These are phyloP conservation scores for Galerucella pusilla DNA, from an alignment of 2,888 invertebrate genomes.

Conservation along the genomic window DNA sequence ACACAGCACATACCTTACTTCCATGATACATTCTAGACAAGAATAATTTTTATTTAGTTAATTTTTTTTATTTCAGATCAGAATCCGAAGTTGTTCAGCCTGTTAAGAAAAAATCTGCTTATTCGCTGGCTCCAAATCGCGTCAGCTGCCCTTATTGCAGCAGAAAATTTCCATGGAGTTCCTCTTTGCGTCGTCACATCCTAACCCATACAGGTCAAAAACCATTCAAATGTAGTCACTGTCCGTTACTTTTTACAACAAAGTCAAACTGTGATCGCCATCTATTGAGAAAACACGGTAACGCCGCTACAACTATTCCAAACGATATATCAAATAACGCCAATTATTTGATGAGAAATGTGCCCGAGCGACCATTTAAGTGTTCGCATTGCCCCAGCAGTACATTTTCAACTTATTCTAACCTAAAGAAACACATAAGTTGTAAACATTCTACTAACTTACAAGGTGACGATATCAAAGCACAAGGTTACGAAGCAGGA, in stretches of 20 bases:
- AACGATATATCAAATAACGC: constrained; percentile 54
- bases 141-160: constrained; percentile 94
- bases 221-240: constrained; percentile 94
- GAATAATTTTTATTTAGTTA: constrained; percentile 18
- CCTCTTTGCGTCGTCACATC: constrained; percentile 93
- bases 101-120: constrained; percentile 91
- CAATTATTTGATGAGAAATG: constrained; percentile 71
- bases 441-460: constrained; percentile 72
- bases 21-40: not conserved
- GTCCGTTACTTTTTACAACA: constrained; percentile 93
- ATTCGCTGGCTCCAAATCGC: constrained; percentile 93
- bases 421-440: constrained; percentile 81
- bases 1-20: too few relatives aligned
- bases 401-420: constrained; percentile 83
- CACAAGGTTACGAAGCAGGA: constrained; percentile 65
- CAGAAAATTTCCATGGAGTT: constrained; percentile 96
- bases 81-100: constrained; percentile 74
- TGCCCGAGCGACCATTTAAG: constrained; percentile 82
- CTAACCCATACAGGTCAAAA: constrained; percentile 96
- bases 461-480: constrained; percentile 63
- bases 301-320: constrained; percentile 63
- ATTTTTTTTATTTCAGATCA: constrained; percentile 67
- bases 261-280: constrained; percentile 98
- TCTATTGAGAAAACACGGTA: constrained; percentile 86
- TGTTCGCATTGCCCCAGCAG: constrained; percentile 85